Evolutionary conservation across 2,888 invertebrate species (phyloP).

Genomic region (Lasius platythorax): DNA sequence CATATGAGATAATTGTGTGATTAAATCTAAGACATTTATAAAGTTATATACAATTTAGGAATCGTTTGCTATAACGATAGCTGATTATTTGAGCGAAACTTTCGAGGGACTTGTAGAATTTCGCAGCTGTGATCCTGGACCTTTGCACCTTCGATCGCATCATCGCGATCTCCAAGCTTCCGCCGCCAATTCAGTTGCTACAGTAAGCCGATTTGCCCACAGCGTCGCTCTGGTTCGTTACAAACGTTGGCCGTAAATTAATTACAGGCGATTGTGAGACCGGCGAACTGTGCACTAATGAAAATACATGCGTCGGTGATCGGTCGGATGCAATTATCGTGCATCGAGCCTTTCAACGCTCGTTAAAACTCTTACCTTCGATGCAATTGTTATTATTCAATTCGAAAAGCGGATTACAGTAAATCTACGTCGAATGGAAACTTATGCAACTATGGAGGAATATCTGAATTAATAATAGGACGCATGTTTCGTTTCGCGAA

Average conservation of each 20-base stretch:
- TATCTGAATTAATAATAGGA: not conserved
- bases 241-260: conserved; percentile 51
- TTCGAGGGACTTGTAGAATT: conserved; percentile 81
- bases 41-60: conserved; percentile 17
- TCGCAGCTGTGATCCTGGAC: conserved; percentile 80
- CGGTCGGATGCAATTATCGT: conserved; percentile 43
- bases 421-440: not conserved
- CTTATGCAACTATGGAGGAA: not conserved
- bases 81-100: conserved; percentile 78
- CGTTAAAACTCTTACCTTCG: conserved; percentile 1
- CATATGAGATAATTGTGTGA: not conserved
- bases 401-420: not conserved
- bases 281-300: conserved; percentile 35
- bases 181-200: conserved; percentile 75
- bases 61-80: not conserved
- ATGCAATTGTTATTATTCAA: not conserved
- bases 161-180: conserved; percentile 76
- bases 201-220: conserved; percentile 75
- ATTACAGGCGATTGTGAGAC: conserved; percentile 51
- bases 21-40: not conserved
- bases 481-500: not conserved
- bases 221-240: conserved; percentile 74
- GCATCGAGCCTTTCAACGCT: conserved; percentile 30
- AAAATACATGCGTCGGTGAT: conserved; percentile 43
- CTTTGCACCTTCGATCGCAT: conserved; percentile 74